Base-by-base conservation (phyloP, 2,113 vertebrate species). In the Muntiacus muntjak region DNA sequence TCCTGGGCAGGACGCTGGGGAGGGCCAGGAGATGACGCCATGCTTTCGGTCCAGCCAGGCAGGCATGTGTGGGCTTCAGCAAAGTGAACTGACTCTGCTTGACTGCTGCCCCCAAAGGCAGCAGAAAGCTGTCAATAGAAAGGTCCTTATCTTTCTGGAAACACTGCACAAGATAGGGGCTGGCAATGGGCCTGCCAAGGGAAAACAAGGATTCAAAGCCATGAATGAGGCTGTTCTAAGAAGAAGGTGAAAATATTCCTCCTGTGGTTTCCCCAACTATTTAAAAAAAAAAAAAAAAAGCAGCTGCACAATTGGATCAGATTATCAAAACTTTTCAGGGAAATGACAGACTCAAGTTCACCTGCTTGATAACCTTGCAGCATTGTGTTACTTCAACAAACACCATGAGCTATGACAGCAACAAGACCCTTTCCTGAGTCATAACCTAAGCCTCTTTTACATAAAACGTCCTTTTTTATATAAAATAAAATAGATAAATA, bases 261-360 rank as follows among this genome's bases (percentile, higher is more conserved):
- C 26, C 50, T 55, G 15, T 45, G 33, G 95, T 92, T 96, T 43
- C 21, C 7, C 8, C 11, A 36, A 55, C 83, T 45, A 90, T 23
- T 25, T 84, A 47, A 87, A 67, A 83, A 86, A 21, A 94, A 92
- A 92, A 83, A 55, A 89, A 71, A 83, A 89, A 17, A 93, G 83
- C 95, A 97, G 96, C 97, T 96, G 95, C 76, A 67, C 5, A 6
- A 86, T 89, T 3, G 4, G 93, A 97, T 98, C 54, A 45, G 25
- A 76, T 90, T 85, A 79, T 94, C 87, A 88, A 89, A 0, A 15
- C 40, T 85, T 87, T 89, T 96, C 94, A 97, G 98, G 96, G 93
- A 87, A 96, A 95, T 5, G 5, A 14, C 17, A 79, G 55, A 36
- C 97, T 97, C 97, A 94, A 95, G 96, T 90, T 96, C 85, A 92